These are phyloP conservation scores for Tromatobia lineatoria DNA, from an alignment of 2,888 invertebrate genomes.

Conservation along the genomic window DNA sequence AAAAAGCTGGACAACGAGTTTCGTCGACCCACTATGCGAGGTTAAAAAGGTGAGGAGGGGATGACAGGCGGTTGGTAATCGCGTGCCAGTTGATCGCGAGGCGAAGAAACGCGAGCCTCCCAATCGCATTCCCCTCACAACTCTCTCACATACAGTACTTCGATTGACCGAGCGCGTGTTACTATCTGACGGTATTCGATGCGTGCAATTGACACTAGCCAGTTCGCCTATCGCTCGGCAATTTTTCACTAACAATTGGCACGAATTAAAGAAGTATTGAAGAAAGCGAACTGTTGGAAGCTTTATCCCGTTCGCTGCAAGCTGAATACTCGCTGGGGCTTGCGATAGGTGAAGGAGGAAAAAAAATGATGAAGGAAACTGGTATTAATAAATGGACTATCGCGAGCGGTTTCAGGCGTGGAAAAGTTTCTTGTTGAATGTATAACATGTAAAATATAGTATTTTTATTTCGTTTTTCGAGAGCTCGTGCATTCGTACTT, in stretches of 20 bases:
- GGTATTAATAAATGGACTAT: too few relatives aligned
- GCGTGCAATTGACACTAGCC: constrained; percentile 66
- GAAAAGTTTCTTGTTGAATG: not conserved
- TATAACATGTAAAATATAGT: too few relatives aligned
- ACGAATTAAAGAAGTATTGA: constrained; percentile 60
- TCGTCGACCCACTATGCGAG: constrained; percentile 46
- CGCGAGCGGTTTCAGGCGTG: not conserved
- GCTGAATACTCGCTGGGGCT: not conserved
- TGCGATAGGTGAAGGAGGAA: constrained; percentile 8
- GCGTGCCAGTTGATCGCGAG: constrained; percentile 62
- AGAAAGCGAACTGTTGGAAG: constrained; percentile 4
- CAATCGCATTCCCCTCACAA: constrained; percentile 66
- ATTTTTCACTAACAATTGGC: constrained; percentile 61
- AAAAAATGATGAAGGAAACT: not conserved
- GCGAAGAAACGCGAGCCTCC: constrained; percentile 65
- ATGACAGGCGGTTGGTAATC: constrained; percentile 56
- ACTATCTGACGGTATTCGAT: constrained; percentile 68
- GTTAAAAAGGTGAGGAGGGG: constrained; percentile 35
- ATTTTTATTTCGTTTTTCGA: too few relatives aligned
- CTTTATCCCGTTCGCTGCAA: not conserved
- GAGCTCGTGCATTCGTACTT: not conserved
- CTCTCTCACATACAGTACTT: constrained; percentile 56
- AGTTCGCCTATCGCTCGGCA: not conserved
- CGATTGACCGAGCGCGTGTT: constrained; percentile 60
- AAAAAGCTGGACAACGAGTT: constrained; percentile 67